Evolutionary conservation across 1,140 invertebrate species (phyloP).

Genomic region (Archegozetes longisetosus): DNA sequence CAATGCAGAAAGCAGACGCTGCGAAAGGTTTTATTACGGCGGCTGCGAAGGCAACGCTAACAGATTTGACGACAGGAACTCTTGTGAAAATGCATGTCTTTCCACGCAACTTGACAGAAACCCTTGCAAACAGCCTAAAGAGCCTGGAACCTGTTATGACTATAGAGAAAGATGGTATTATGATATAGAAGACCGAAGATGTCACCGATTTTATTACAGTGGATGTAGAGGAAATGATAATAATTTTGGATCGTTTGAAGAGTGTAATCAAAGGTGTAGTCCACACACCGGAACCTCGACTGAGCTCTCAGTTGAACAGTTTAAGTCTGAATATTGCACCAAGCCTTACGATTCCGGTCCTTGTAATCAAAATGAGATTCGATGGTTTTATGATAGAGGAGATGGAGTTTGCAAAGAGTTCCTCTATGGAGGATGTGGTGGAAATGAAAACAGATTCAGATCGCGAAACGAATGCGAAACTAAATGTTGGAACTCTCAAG

Average conservation of each 20-base stretch:
- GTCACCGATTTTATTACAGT: conserved; percentile 32
- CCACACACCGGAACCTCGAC: conserved; percentile 17
- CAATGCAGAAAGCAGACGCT: conserved; percentile 50
- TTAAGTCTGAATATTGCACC: conserved; percentile 34
- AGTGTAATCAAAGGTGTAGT: conserved; percentile 46
- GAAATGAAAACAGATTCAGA: conserved; percentile 70
- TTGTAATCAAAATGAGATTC: conserved; percentile 60
- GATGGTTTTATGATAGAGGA: conserved; percentile 55
- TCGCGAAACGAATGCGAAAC: conserved; percentile 55
- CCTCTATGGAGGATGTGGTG: conserved; percentile 61
- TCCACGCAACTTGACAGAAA: conserved; percentile 18
- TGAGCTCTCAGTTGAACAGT: background rate
- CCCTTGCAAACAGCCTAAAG: conserved; percentile 6
- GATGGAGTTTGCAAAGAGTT: conserved; percentile 66
- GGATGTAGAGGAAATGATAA: conserved; percentile 66
- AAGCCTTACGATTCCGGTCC: conserved; percentile 55
- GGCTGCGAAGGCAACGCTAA: conserved; percentile 75
- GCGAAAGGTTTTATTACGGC: conserved; percentile 69
- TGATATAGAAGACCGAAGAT: conserved; percentile 21
- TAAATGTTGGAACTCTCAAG: conserved; percentile 42
- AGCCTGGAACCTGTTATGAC: conserved; percentile 23
- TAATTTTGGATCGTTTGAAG: conserved; percentile 49
- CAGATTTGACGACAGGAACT: conserved; percentile 58
- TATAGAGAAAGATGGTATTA: conserved; percentile 44
- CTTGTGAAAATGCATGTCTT: conserved; percentile 52